These are phyloP conservation scores for Samia ricini DNA, from an alignment of 1,140 invertebrate species.

Conservation along the genomic window DNA sequence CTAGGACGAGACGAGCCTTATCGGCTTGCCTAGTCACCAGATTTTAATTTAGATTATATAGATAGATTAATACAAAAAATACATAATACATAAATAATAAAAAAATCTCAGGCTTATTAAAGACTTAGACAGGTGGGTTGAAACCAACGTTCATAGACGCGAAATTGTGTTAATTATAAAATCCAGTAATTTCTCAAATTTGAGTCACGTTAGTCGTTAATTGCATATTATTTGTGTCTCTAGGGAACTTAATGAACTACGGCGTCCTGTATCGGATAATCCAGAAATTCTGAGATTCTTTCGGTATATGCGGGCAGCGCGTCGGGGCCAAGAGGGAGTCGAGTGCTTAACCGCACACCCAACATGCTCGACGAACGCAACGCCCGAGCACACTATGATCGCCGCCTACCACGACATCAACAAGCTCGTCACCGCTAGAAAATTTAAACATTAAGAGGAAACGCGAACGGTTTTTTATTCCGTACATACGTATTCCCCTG, in stretches of 20 bases:
- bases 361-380: constrained; percentile 75
- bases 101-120: no score
- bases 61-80: no score
- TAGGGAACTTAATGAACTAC: constrained; percentile 89
- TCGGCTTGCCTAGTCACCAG: no score
- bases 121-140: no score
- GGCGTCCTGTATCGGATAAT: constrained; percentile 89
- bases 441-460: constrained; percentile 41
- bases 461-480: no score
- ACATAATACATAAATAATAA: no score
- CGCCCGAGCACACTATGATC: constrained; percentile 87
- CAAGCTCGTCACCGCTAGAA: constrained; percentile 88
- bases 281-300: constrained; percentile 91
- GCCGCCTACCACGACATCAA: constrained; percentile 92
- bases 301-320: constrained; percentile 92
- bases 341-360: constrained; percentile 81
- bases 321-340: constrained; percentile 88
- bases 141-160: no score
- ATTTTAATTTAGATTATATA: no score
- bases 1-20: no score
- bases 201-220: neutral
- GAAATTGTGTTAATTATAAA: no score
- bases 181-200: constrained; percentile 50
- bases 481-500: no score
- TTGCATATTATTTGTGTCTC: constrained; percentile 24